phyloP scores from a whole-genome alignment of 64 coral and sea anemone species.

The Orbicella faveolata region DNA sequence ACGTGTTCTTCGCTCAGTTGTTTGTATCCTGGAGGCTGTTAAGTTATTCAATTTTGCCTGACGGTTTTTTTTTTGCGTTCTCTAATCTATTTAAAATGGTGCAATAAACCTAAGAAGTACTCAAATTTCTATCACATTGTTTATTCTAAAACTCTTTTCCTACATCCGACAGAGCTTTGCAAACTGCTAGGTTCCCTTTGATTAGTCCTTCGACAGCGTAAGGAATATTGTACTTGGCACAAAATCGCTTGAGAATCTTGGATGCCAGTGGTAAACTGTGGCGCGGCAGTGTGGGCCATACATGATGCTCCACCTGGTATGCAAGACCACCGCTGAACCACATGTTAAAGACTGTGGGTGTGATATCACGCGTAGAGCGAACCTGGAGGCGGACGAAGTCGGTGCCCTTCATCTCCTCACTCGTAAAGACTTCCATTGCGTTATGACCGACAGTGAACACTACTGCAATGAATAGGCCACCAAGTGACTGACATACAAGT shows the following conservation, averaged over 20 bases:
- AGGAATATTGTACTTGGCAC: slow-evolving; percentile 28
- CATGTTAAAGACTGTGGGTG: slow-evolving; percentile 24
- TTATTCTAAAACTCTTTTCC: slow-evolving; percentile 7
- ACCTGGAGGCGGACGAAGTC: slow-evolving; percentile 21
- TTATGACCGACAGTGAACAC: slow-evolving; percentile 12
- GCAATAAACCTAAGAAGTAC: no score
- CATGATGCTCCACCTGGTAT: slow-evolving; percentile 35
- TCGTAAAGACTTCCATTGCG: slow-evolving; percentile 15
- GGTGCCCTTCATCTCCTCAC: slow-evolving; percentile 6
- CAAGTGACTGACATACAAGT: slow-evolving; percentile 6
- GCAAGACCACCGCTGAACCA: slow-evolving; percentile 40
- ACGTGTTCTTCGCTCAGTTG: no score
- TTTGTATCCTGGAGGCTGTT: neutral
- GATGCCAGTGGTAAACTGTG: slow-evolving; percentile 26
- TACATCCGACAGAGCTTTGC: neutral
- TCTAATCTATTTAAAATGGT: no score
- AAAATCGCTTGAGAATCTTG: slow-evolving; percentile 32
- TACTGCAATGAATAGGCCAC: neutral
- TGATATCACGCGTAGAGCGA: slow-evolving; percentile 32
- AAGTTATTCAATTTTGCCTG: no score
- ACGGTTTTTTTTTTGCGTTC: no score
- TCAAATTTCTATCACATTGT: neutral
- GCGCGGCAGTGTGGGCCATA: slow-evolving; percentile 26
- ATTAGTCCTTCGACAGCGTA: slow-evolving; percentile 4
- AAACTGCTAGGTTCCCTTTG: slow-evolving; percentile 27